A percentile compares a stretch with the other conserved stretches of the same genome.
Evolutionary conservation across 2,888 invertebrate genomes (phyloP).

Genomic region (Digitonthophagus gazella): DNA sequence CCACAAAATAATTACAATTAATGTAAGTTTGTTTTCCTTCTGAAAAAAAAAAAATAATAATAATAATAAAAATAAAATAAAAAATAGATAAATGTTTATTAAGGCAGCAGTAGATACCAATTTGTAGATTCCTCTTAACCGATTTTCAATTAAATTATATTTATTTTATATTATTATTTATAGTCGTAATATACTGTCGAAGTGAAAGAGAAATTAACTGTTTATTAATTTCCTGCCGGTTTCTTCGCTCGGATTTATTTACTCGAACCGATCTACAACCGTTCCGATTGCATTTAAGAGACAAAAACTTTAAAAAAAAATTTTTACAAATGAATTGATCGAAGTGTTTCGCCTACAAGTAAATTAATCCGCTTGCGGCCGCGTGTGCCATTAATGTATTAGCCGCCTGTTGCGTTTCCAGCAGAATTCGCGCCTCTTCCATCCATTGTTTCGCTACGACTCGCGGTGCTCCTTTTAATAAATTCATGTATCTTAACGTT

Average conservation of each 20-base stretch:
- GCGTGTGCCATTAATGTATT: conserved; percentile 88
- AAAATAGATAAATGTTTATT: not conserved
- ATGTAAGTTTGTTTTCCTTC: not conserved
- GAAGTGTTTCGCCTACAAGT: too few species aligned
- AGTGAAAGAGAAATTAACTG: not conserved
- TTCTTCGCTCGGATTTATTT: not conserved
- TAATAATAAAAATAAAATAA: too few species aligned
- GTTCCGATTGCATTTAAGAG: not conserved
- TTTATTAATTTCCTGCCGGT: not conserved
- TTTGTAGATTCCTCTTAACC: not conserved
- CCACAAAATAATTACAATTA: not conserved
- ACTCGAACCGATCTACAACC: not conserved
- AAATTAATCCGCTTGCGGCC: conserved; percentile 67
- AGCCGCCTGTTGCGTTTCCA: conserved; percentile 90
- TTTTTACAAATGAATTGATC: too few species aligned
- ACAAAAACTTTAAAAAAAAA: not conserved
- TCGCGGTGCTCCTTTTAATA: conserved; percentile 85
- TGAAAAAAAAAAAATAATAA: too few species aligned
- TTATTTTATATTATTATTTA: not conserved
- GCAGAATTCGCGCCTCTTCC: conserved; percentile 73
- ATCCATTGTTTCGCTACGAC: conserved; percentile 85
- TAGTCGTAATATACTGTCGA: too few species aligned
- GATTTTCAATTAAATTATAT: not conserved
- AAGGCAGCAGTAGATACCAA: not conserved
- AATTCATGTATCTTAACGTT: conserved; percentile 82